phyloP scores from a whole-genome alignment of 2,888 invertebrate species.

The Miltochrista miniata region DNA sequence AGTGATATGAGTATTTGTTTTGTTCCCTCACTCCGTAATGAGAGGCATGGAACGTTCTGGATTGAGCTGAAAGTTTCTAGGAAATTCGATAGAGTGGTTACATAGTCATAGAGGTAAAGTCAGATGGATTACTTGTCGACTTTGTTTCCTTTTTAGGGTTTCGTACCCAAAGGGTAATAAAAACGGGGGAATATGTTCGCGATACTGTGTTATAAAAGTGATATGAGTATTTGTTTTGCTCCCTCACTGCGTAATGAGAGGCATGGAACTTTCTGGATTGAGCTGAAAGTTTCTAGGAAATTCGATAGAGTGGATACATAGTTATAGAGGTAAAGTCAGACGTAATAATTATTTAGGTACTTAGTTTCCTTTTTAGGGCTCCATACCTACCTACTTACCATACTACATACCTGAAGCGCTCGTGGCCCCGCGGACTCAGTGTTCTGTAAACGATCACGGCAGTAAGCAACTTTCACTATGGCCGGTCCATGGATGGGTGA shows the following conservation, averaged over 20 bases:
- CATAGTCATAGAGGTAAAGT: not conserved
- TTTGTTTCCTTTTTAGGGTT: too few species aligned
- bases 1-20: slow-evolving; percentile 26
- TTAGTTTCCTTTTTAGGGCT: too few species aligned
- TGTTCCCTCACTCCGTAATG: slow-evolving; percentile 23
- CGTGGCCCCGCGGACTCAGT: too few species aligned
- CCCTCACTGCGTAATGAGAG: slow-evolving; percentile 26
- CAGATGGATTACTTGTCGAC: too few species aligned
- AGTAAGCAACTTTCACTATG: too few species aligned
- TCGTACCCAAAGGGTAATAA: too few species aligned
- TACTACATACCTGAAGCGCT: too few species aligned
- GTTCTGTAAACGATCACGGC: too few species aligned
- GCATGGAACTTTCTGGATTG: slow-evolving; percentile 20
- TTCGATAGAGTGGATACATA: not conserved
- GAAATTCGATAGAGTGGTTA: not conserved
- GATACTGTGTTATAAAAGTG: slow-evolving; percentile 37
- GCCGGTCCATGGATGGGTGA: too few species aligned
- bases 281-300: slow-evolving; percentile 6
- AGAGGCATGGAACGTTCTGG: slow-evolving; percentile 19
- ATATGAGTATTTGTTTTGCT: slow-evolving; percentile 19
- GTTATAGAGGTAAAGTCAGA: not conserved
- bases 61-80: slow-evolving; percentile 9
- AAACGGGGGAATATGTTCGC: slow-evolving; percentile 31
- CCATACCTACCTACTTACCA: too few species aligned
- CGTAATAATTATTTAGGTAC: too few species aligned